phyloP scores from a whole-genome alignment of 2,888 invertebrate genomes.

The Conus canariensis region DNA sequence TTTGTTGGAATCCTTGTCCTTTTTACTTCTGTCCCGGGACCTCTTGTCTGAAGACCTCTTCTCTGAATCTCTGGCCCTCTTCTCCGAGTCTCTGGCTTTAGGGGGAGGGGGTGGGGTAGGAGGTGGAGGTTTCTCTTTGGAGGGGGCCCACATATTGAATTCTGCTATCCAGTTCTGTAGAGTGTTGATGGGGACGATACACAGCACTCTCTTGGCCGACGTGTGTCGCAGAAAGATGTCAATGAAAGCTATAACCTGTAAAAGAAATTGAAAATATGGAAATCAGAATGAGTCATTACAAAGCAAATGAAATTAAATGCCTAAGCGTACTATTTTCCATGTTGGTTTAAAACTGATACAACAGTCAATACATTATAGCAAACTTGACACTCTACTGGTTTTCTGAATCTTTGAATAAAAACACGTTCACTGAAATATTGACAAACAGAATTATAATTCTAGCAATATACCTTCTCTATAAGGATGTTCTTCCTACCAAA shows the following conservation, averaged over 20 bases:
- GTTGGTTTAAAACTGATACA: not conserved
- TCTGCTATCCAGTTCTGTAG: constrained; percentile 98
- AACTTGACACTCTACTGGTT: no score
- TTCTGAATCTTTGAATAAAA: no score
- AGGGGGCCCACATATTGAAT: constrained; percentile 97
- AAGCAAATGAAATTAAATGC: not conserved
- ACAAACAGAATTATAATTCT: no score
- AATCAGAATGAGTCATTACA: not conserved
- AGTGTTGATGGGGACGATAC: constrained; percentile 99
- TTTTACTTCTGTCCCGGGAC: constrained; percentile 18
- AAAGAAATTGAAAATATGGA: not conserved
- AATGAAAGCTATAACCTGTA: constrained; percentile 92
- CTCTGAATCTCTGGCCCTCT: not conserved
- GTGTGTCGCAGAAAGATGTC: constrained; percentile 97
- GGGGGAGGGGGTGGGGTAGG: constrained; percentile 38
- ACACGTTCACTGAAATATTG: no score
- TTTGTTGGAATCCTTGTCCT: constrained; percentile 33
- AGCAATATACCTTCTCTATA: no score
- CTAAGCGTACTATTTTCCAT: not conserved
- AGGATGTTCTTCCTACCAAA: no score
- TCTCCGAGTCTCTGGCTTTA: constrained; percentile 5
- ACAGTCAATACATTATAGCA: no score
- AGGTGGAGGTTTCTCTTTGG: constrained; percentile 54
- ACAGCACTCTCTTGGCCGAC: constrained; percentile 91
- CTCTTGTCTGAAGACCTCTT: constrained; percentile 1